Evolutionary conservation across 1,140 invertebrate species (phyloP), one percentile per base, ranked within the genome.

Genomic region (Drosophila mauritiana): DNA sequence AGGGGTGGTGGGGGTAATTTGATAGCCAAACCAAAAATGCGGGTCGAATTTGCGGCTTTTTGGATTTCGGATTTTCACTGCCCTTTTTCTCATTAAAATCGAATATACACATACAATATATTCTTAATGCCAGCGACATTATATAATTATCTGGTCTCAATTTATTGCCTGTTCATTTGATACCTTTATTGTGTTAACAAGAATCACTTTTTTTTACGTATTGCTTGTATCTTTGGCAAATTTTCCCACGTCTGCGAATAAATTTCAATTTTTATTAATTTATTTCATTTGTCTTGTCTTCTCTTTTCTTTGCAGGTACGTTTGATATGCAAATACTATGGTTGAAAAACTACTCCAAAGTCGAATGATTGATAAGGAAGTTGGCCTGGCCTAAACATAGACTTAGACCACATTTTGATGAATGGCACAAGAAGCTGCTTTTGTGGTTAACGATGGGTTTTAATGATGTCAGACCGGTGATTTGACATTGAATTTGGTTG

Each of bases 321-420:
- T 79, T 84, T 80, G 49, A 73, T 57, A 84, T 84, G 81, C 73
- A 53, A 77, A 84, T 83, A 10, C 10, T 7, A 40, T 67, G 34
- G 40, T 22, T 46, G 63, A 64, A 68, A 73, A 61, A 58, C 46
- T 69, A 51, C 46, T 40, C 56, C 55, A 65, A 57, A 63, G 73
- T 73, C 46, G 46, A 54, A 53, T 83, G 79, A 89, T 88, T 80
- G 83, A 88, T 88, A 88, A 88, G 74, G 69, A 86, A 86, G 82
- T 86, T 69, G 45, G 51, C 36, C 62, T 36, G 40, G 42, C 58
- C 53, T 13, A 56, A 46, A 40, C 49, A 40, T 73, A 25, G 34
- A 40, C 49, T 36, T 73, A 25, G 34, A 40, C 36, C 46, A 67
- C 36, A 78, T 57, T 52, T 62, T 78, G 79, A 78, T 78, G 63